Conservation (phyloP, 2,888 invertebrate species). For the Agrypnus murinus region DNA sequence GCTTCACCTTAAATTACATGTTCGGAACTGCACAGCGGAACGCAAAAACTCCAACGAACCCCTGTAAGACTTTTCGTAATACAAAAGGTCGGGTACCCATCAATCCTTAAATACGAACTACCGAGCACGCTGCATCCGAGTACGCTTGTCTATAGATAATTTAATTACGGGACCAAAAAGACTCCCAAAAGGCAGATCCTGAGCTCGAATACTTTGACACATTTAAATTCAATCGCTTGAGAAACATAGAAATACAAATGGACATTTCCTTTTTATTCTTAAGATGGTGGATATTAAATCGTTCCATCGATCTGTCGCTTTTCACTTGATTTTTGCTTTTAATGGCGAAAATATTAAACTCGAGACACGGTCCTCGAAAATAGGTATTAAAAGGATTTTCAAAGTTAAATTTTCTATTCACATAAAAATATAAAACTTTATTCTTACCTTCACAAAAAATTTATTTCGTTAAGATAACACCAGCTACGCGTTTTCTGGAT, state of each 20-base stretch:
- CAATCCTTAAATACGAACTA: constrained; percentile 20
- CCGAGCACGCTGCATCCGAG: neutral
- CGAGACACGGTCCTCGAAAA: no score
- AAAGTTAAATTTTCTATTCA: no score
- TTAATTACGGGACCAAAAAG: constrained; percentile 16
- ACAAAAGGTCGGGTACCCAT: constrained; percentile 9
- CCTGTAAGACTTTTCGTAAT: constrained; percentile 9
- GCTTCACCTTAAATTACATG: constrained; percentile 37
- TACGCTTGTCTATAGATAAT: constrained; percentile 22
- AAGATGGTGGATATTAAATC: no score
- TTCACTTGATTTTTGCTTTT: no score
- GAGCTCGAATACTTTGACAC: constrained; percentile 13
- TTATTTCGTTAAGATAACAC: no score
- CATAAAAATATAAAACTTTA: no score
- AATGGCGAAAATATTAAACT: no score
- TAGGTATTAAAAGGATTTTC: no score
- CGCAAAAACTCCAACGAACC: constrained; percentile 15
- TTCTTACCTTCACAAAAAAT: no score
- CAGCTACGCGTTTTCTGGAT: no score
- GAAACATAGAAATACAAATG: constrained; percentile 2
- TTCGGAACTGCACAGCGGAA: constrained; percentile 24
- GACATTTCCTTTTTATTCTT: no score
- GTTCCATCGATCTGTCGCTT: no score
- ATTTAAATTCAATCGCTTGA: constrained; percentile 12
- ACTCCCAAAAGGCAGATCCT: constrained; percentile 11